Conservation (phyloP, 2,888 invertebrate genomes). For the Brachycybe producta region DNA sequence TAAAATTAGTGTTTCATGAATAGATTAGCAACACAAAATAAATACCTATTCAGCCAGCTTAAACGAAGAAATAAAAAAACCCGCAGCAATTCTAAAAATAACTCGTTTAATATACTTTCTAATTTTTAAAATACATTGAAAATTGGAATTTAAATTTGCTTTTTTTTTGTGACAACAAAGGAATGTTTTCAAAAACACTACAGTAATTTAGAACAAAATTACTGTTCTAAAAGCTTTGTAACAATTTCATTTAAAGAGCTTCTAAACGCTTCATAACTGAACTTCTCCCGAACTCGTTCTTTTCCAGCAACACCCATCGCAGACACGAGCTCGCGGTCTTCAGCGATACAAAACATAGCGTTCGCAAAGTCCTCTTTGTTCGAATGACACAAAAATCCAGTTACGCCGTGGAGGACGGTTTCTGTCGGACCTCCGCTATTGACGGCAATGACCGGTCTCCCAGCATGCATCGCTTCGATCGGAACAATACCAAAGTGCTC, state of each 20-base stretch:
- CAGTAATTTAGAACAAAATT: too few relatives aligned
- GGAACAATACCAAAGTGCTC: slow-evolving; percentile 99
- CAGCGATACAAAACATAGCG: slow-evolving; percentile 57
- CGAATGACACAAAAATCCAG: slow-evolving; percentile 66
- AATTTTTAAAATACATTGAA: too few relatives aligned
- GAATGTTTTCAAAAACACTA: too few relatives aligned
- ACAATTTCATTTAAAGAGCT: slow-evolving; percentile 46
- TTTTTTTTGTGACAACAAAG: too few relatives aligned
- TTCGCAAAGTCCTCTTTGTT: slow-evolving; percentile 56
- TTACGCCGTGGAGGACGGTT: slow-evolving; percentile 64
- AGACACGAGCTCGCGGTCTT: slow-evolving; percentile 40
- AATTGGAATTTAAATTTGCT: too few relatives aligned
- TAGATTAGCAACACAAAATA: too few relatives aligned
- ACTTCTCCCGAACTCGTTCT: slow-evolving; percentile 58
- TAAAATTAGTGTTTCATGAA: too few relatives aligned
- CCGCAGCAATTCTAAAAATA: too few relatives aligned
- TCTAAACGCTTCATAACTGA: slow-evolving; percentile 71
- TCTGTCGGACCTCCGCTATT: slow-evolving; percentile 93
- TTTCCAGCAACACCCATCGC: slow-evolving; percentile 63
- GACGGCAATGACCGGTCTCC: slow-evolving; percentile 86
- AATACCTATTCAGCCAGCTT: too few relatives aligned
- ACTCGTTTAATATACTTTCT: too few relatives aligned
- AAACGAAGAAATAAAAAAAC: too few relatives aligned
- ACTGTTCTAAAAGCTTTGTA: too few relatives aligned
- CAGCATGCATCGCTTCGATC: slow-evolving; percentile 90